These are phyloP conservation scores for Larimichthys polyactis DNA, from an alignment of 2,113 vertebrate species.

Conservation along the genomic window DNA sequence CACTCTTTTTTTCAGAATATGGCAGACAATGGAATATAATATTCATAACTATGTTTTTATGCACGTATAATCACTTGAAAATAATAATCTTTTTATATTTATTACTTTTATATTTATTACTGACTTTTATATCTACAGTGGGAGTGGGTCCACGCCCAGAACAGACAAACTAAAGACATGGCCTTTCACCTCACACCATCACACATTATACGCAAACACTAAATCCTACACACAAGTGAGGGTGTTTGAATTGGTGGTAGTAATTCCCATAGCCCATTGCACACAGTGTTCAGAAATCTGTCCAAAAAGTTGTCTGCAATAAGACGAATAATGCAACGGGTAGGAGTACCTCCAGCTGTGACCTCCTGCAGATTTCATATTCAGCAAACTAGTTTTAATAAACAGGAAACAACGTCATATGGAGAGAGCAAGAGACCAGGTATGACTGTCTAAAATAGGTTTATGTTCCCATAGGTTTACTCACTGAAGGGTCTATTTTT, in stretches of 20 bases:
- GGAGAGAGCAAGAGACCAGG: not conserved
- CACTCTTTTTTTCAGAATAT: not conserved
- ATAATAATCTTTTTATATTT: no score
- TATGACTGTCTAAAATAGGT: conserved; percentile 41
- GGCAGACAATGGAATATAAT: no score
- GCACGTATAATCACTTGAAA: no score
- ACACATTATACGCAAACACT: not conserved
- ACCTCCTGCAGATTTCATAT: conserved; percentile 33
- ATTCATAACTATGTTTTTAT: no score
- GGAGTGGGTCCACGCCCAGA: no score
- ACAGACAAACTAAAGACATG: no score
- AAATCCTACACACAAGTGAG: not conserved
- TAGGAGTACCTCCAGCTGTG: not conserved
- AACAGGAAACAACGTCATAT: not conserved
- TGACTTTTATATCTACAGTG: no score
- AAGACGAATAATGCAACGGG: not conserved
- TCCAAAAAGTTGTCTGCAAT: not conserved
- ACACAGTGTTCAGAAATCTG: not conserved
- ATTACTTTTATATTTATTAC: no score
- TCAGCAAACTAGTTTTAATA: conserved; percentile 45
- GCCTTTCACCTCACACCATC: no score
- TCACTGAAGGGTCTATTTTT: conserved; percentile 25
- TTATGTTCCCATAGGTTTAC: conserved; percentile 27
- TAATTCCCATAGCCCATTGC: not conserved
- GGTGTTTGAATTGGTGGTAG: not conserved